phyloP scores from a whole-genome alignment of 2,113 vertebrate species.

The Galemys pyrenaicus region DNA sequence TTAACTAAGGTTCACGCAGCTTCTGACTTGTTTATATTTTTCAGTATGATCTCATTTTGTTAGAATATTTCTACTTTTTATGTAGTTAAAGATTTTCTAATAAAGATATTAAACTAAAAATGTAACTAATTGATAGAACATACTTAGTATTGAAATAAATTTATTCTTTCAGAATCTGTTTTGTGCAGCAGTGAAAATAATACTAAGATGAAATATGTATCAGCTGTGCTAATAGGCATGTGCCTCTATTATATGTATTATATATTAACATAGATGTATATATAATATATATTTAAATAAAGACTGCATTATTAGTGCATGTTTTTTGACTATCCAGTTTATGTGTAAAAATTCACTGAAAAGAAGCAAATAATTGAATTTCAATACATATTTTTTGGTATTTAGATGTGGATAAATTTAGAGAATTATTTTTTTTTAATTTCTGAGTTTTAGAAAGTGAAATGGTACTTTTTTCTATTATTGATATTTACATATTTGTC shows the following conservation, averaged over 20 bases:
- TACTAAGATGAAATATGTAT: background rate
- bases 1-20: too few relatives aligned
- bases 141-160: background rate
- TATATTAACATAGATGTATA: background rate
- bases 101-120: background rate
- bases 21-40: background rate
- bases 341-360: background rate
- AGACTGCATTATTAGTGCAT: background rate
- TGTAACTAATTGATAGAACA: background rate
- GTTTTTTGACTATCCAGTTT: background rate
- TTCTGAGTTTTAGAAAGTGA: background rate
- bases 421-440: background rate
- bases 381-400: background rate
- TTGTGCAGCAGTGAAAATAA: background rate
- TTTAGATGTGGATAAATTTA: background rate
- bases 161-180: background rate
- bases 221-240: background rate
- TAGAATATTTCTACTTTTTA: background rate
- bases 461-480: background rate
- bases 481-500: constrained; percentile 7
- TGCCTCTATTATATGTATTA: too few relatives aligned
- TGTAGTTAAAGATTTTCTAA: constrained; percentile 1
- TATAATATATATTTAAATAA: background rate
- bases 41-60: background rate
- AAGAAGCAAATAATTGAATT: background rate